Evolutionary conservation across 2,888 invertebrate genomes (phyloP).

Genomic region (Sycophila texana): DNA sequence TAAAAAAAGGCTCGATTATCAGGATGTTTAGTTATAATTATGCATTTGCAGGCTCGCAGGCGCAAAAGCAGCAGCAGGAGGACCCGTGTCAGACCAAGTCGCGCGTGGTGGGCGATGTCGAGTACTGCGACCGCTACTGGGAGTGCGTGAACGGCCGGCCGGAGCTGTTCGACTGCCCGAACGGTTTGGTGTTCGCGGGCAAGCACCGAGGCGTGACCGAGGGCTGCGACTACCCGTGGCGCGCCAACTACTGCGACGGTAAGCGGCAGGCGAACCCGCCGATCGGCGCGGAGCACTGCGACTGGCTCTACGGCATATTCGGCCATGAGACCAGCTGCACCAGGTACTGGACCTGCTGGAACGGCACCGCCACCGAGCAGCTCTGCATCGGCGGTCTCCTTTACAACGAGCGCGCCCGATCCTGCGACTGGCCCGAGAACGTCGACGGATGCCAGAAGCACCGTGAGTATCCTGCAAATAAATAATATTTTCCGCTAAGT

Average conservation of each 20-base stretch:
- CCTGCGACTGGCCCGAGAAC: slow-evolving; percentile 96
- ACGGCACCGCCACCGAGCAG: slow-evolving; percentile 94
- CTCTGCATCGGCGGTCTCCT: slow-evolving; percentile 93
- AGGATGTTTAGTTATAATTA: no score
- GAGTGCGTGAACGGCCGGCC: slow-evolving; percentile 90
- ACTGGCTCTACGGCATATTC: slow-evolving; percentile 95
- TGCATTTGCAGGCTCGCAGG: slow-evolving; percentile 63
- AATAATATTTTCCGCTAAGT: no score
- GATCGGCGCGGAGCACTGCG: slow-evolving; percentile 90
- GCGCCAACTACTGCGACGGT: slow-evolving; percentile 90
- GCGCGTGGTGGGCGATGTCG: slow-evolving; percentile 85
- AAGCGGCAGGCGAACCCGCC: slow-evolving; percentile 89
- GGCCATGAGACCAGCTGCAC: slow-evolving; percentile 96
- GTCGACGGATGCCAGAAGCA: slow-evolving; percentile 96
- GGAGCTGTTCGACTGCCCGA: slow-evolving; percentile 92
- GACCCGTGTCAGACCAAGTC: slow-evolving; percentile 90
- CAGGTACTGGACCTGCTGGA: slow-evolving; percentile 96
- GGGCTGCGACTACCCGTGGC: slow-evolving; percentile 93
- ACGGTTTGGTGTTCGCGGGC: slow-evolving; percentile 92
- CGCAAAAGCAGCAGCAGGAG: slow-evolving; percentile 77
- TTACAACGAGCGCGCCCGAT: slow-evolving; percentile 93
- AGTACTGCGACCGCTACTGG: slow-evolving; percentile 91
- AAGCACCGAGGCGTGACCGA: slow-evolving; percentile 92
- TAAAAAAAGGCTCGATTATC: no score
- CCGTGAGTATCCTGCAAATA: slow-evolving; percentile 84